Evolutionary conservation across 2,797 vertebrate species (phyloP).

Genomic region (Channallabes apus): DNA sequence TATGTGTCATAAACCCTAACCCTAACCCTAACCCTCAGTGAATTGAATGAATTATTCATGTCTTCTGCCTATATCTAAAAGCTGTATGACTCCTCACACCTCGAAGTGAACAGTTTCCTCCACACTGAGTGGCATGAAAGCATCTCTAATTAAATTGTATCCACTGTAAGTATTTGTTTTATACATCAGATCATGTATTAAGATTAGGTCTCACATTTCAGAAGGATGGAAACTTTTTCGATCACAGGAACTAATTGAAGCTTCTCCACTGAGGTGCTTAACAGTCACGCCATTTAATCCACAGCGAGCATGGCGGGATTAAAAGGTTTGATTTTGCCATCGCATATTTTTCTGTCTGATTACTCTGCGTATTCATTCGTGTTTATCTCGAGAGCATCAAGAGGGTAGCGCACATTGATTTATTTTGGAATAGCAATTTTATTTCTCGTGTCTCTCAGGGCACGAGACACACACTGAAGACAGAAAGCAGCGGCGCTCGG

Average conservation of each 20-base stretch:
- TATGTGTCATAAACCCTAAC: too few species aligned
- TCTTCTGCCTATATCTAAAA: background rate
- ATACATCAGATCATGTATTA: background rate
- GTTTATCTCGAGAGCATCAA: conserved; percentile 29
- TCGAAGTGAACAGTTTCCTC: background rate
- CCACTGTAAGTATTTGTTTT: background rate
- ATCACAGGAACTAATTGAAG: conserved; percentile 1
- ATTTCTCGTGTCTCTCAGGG: conserved; percentile 31
- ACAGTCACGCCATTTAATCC: background rate
- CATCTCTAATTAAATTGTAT: conserved; percentile 1
- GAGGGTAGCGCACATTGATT: conserved; percentile 30
- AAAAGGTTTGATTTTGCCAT: conserved; percentile 2
- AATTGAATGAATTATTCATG: background rate
- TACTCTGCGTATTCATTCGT: background rate
- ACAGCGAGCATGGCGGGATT: background rate
- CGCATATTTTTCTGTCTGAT: conserved; percentile 15
- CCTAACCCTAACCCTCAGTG: too few species aligned
- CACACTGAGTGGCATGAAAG: background rate
- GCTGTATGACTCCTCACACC: background rate
- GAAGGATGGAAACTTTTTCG: background rate
- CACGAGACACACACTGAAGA: conserved; percentile 25
- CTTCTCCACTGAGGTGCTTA: conserved; percentile 6
- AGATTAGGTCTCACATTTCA: background rate
- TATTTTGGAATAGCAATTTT: conserved; percentile 38
- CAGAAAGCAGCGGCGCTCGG: conserved; percentile 19